A percentile compares a stretch with the other conserved stretches of the same genome.
Conservation (phyloP, 2,797 vertebrate genomes). For the Hemibagrus guttatus region DNA sequence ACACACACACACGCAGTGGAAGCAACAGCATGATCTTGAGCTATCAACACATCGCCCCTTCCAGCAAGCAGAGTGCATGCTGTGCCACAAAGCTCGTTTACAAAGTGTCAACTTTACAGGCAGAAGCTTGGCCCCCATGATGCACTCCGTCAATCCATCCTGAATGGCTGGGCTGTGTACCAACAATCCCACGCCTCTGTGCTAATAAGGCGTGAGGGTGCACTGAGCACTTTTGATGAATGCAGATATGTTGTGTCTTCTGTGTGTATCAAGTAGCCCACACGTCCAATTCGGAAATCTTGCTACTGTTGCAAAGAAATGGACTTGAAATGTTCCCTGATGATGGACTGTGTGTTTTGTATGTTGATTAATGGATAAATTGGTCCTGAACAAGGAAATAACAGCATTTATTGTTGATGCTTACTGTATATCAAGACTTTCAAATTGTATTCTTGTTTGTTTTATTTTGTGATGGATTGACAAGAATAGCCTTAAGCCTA, state of each 20-base stretch:
- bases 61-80: conserved; percentile 32
- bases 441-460: neutral
- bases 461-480: neutral
- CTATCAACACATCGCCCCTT: conserved; percentile 25
- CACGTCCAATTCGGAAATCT: neutral
- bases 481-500: neutral
- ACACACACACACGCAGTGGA: neutral
- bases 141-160: conserved; percentile 40
- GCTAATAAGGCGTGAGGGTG: conserved; percentile 42
- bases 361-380: neutral
- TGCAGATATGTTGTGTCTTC: conserved; percentile 35
- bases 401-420: neutral
- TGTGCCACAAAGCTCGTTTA: conserved; percentile 49
- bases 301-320: neutral
- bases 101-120: conserved; percentile 50
- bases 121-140: conserved; percentile 37
- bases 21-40: conserved; percentile 29
- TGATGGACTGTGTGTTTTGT: neutral
- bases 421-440: neutral
- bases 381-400: neutral
- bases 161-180: conserved; percentile 16
- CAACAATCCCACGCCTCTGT: conserved; percentile 16
- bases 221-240: conserved; percentile 43
- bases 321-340: neutral
- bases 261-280: conserved; percentile 12